Percentiles rank a stretch among this genome's conserved stretches.
Evolutionary conservation across 1,140 invertebrate species (phyloP).

Genomic region (Chymomyza costata): DNA sequence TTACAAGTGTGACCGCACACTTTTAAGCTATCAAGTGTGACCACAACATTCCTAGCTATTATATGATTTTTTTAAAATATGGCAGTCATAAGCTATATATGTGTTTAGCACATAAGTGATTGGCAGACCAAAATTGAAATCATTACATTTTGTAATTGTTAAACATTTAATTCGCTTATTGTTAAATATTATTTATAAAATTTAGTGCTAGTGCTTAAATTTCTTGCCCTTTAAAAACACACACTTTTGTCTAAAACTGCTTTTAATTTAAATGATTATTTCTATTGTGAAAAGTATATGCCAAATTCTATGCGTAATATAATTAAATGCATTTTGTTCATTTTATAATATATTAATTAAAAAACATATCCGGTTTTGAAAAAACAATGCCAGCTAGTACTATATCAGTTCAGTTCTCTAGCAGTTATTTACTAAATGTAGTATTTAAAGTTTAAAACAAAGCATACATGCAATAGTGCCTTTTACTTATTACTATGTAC

Average conservation of each 20-base stretch:
- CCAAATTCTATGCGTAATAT: slow-evolving; percentile 48
- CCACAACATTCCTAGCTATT: slow-evolving; percentile 36
- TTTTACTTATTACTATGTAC: slow-evolving; percentile 60
- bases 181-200: slow-evolving; percentile 43
- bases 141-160: no score
- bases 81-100: no score
- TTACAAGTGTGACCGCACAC: no score
- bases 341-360: slow-evolving; percentile 23
- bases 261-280: no score
- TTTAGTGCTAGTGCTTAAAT: no score
- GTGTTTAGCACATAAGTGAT: slow-evolving; percentile 7
- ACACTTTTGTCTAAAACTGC: no score
- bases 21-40: no score
- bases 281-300: slow-evolving; percentile 20
- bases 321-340: slow-evolving; percentile 24
- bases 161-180: no score
- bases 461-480: slow-evolving; percentile 63
- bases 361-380: slow-evolving; percentile 61
- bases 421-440: no score
- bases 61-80: no score
- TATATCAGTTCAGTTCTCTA: slow-evolving; percentile 30
- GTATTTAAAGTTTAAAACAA: no score
- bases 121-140: slow-evolving; percentile 19
- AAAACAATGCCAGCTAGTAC: slow-evolving; percentile 59
- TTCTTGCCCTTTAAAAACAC: no score